Conservation (phyloP, 2,113 vertebrate genomes). For the Rhagologus leucostigma region DNA sequence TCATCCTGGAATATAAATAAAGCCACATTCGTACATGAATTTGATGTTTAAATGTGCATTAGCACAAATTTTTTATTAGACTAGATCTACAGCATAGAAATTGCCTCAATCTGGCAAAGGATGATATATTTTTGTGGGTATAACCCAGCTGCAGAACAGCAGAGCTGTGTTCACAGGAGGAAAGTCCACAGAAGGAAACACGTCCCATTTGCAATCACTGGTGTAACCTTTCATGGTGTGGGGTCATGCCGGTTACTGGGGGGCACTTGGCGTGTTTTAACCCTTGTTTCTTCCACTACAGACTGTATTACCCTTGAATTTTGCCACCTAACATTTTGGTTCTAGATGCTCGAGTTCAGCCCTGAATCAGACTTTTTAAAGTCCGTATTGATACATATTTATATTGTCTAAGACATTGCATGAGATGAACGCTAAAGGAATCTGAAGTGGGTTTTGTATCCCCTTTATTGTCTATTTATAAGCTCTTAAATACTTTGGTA, state of each 20-base stretch:
- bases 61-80: not conserved
- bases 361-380: not conserved
- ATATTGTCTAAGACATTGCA: not conserved
- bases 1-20: not conserved
- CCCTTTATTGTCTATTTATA: not conserved
- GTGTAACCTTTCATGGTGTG: not conserved
- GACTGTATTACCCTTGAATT: not conserved
- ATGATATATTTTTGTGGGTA: not conserved
- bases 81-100: not conserved
- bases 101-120: not conserved
- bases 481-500: not conserved
- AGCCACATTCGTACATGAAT: not conserved
- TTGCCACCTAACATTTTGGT: not conserved
- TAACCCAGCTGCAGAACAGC: not conserved
- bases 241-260: not conserved
- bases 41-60: not conserved
- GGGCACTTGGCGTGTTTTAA: not conserved
- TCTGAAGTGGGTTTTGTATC: not conserved
- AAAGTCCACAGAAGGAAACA: accelerated
- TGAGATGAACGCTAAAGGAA: not conserved
- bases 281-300: not conserved
- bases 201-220: not conserved
- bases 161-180: not conserved
- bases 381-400: not conserved
- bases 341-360: not conserved